phyloP scores from a whole-genome alignment of 2,113 vertebrate genomes.

The Nyctibius bracteatus region DNA sequence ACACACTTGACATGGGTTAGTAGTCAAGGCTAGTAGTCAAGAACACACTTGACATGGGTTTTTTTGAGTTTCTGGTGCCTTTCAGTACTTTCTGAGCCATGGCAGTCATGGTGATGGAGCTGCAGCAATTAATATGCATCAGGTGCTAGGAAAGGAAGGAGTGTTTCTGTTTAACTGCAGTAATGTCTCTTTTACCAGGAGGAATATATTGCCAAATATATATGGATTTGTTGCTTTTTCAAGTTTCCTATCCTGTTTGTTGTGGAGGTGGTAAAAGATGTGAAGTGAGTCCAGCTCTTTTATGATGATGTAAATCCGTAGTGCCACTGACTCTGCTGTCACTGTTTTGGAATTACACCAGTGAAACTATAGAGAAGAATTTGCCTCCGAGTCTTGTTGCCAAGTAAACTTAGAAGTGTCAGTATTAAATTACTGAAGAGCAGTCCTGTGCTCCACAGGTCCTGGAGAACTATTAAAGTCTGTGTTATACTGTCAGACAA shows the following conservation, averaged over 20 bases:
- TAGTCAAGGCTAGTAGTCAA: background rate
- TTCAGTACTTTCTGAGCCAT: background rate
- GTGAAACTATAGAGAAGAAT: background rate
- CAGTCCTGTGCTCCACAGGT: background rate
- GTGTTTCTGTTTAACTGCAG: background rate
- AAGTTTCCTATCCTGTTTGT: background rate
- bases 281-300: background rate
- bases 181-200: background rate
- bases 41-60: background rate
- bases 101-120: background rate
- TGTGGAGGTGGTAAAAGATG: background rate
- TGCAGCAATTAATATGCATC: background rate
- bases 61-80: background rate
- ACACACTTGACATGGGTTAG: background rate
- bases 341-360: background rate
- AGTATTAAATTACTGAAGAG: background rate
- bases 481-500: background rate
- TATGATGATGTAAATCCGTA: background rate
- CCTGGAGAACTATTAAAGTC: slow-evolving; percentile 3
- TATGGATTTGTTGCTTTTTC: background rate
- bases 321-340: background rate
- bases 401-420: background rate
- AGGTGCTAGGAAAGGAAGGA: background rate
- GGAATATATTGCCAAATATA: background rate
- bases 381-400: background rate